phyloP scores from a whole-genome alignment of 2,888 invertebrate genomes.

The Pseudococcus viburni region DNA sequence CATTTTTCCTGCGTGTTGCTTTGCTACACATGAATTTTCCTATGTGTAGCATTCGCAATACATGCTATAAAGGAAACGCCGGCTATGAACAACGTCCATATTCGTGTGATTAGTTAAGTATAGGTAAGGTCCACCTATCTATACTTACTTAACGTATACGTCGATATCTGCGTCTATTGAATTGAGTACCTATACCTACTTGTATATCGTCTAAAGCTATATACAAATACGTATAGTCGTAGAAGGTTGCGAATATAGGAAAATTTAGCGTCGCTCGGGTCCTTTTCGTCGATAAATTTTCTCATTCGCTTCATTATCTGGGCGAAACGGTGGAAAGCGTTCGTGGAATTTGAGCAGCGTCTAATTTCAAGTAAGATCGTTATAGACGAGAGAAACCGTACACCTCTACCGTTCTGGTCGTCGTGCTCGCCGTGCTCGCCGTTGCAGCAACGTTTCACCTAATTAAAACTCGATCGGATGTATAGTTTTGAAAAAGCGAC shows the following conservation, averaged over 20 bases:
- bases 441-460: constrained; percentile 18
- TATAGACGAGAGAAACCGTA: constrained; percentile 33
- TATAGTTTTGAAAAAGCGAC: constrained; percentile 39
- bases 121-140: background rate
- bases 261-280: constrained; percentile 37
- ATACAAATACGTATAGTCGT: background rate
- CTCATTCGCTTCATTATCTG: constrained; percentile 43
- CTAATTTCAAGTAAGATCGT: constrained; percentile 55
- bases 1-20: no score
- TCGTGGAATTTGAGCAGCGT: constrained; percentile 54
- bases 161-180: background rate
- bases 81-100: no score
- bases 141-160: background rate
- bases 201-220: background rate
- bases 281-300: constrained; percentile 51
- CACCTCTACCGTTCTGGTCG: background rate
- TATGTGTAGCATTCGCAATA: no score
- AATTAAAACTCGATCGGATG: constrained; percentile 53
- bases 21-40: no score
- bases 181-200: background rate
- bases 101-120: no score
- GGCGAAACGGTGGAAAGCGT: background rate
- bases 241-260: background rate
- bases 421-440: no score
- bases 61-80: no score